These are phyloP conservation scores for Aphaenogaster rudis DNA, from an alignment of 1,140 invertebrate genomes.

Conservation along the genomic window DNA sequence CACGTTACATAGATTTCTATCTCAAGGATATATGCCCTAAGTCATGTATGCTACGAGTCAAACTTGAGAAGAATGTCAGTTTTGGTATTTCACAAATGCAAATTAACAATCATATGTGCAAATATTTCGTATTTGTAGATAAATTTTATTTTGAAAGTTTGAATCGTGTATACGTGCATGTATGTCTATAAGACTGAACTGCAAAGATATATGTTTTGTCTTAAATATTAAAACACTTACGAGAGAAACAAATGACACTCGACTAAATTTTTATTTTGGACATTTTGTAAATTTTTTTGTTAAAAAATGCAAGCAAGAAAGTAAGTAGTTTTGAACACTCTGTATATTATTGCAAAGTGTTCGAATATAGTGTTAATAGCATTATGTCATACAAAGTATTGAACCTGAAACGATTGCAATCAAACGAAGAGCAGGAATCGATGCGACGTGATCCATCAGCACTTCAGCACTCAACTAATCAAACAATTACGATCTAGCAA, in stretches of 20 bases:
- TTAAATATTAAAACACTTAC: not conserved
- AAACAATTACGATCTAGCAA: conserved; percentile 66
- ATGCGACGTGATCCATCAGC: conserved; percentile 52
- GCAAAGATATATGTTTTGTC: not conserved
- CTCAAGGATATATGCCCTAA: no score
- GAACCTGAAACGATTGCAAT: conserved; percentile 42
- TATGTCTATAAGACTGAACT: not conserved
- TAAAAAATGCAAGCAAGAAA: not conserved
- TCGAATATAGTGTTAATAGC: not conserved
- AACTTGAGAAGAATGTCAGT: not conserved
- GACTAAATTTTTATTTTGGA: not conserved
- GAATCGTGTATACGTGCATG: not conserved
- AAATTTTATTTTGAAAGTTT: not conserved
- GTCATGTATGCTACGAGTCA: no score
- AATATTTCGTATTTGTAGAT: not conserved
- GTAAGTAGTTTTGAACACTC: not conserved
- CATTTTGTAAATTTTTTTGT: no score
- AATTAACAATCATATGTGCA: not conserved
- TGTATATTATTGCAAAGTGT: not conserved
- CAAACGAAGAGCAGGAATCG: conserved; percentile 39
- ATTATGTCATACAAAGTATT: conserved; percentile 13
- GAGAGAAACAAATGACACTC: not conserved
- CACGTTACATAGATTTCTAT: not conserved
- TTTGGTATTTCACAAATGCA: not conserved
- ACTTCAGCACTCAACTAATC: conserved; percentile 62